phyloP scores from a whole-genome alignment of 2,113 vertebrate genomes.

The Cricetomys ansorgei region DNA sequence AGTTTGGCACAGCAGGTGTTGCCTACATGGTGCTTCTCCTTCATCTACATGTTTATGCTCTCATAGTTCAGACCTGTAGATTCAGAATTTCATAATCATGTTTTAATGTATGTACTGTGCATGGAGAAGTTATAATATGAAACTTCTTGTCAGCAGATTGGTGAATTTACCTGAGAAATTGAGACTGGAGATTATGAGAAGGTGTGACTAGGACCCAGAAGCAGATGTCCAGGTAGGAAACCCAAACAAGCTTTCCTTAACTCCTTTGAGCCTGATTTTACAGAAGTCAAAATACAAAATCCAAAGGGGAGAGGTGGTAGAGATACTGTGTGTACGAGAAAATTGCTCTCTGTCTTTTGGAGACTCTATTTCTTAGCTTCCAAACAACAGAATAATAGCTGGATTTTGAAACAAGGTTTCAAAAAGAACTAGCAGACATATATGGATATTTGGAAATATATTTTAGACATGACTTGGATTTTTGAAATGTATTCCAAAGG shows the following conservation, averaged over 20 bases:
- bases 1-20: neutral
- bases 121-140: slow-evolving; percentile 46
- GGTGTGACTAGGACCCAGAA: slow-evolving; percentile 43
- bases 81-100: neutral
- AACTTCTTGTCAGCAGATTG: slow-evolving; percentile 74
- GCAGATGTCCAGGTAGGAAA: slow-evolving; percentile 70
- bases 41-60: neutral
- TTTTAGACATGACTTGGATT: slow-evolving; percentile 37
- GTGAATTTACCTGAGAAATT: slow-evolving; percentile 64
- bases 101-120: slow-evolving; percentile 39
- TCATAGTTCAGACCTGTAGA: slow-evolving; percentile 22
- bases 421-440: neutral
- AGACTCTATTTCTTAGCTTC: slow-evolving; percentile 48
- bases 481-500: slow-evolving; percentile 44
- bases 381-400: neutral
- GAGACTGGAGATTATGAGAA: slow-evolving; percentile 36
- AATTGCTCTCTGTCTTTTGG: neutral
- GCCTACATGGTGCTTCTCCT: neutral
- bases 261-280: neutral
- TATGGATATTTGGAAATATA: slow-evolving; percentile 17
- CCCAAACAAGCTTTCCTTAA: neutral
- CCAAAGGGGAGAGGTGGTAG: neutral
- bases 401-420: slow-evolving; percentile 37
- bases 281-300: neutral
- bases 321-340: neutral